Conservation (phyloP, 2,888 invertebrate species). For the Eledona agricola region DNA sequence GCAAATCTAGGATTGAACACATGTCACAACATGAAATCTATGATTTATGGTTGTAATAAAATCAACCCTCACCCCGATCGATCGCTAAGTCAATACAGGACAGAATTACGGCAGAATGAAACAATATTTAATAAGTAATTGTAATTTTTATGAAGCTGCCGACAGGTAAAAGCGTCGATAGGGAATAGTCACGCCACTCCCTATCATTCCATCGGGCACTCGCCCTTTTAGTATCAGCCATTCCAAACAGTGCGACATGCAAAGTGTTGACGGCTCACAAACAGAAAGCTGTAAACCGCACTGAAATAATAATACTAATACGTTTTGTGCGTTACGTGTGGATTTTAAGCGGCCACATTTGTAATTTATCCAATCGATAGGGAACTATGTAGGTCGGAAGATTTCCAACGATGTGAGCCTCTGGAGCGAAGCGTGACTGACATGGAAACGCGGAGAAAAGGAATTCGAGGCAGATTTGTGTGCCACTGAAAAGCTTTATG, state of each 20-base stretch:
- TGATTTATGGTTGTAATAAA: slow-evolving; percentile 43
- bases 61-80: slow-evolving; percentile 10
- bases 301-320: slow-evolving; percentile 37
- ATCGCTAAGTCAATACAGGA: slow-evolving; percentile 10
- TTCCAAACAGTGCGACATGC: slow-evolving; percentile 45
- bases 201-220: slow-evolving; percentile 53
- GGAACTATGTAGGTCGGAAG: slow-evolving; percentile 32
- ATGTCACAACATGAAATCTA: slow-evolving; percentile 53
- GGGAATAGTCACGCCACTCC: slow-evolving; percentile 52
- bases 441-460: slow-evolving; percentile 30
- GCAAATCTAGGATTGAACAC: slow-evolving; percentile 53
- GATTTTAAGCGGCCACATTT: slow-evolving; percentile 18
- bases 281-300: slow-evolving; percentile 20
- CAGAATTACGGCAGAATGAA: too few relatives aligned
- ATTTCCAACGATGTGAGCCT: slow-evolving; percentile 35
- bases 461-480: slow-evolving; percentile 32
- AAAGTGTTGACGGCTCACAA: slow-evolving; percentile 35
- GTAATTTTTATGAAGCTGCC: slow-evolving; percentile 54
- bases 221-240: slow-evolving; percentile 52
- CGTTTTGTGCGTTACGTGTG: slow-evolving; percentile 22
- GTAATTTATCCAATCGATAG: slow-evolving; percentile 33
- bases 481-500: too few relatives aligned
- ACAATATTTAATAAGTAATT: slow-evolving; percentile 49
- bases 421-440: slow-evolving; percentile 36
- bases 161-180: slow-evolving; percentile 56